These are phyloP conservation scores for Hexactinellida sp. DNA, from an alignment of 37 sponge, comb jelly and placozoan genomes.

Conservation along the genomic window DNA sequence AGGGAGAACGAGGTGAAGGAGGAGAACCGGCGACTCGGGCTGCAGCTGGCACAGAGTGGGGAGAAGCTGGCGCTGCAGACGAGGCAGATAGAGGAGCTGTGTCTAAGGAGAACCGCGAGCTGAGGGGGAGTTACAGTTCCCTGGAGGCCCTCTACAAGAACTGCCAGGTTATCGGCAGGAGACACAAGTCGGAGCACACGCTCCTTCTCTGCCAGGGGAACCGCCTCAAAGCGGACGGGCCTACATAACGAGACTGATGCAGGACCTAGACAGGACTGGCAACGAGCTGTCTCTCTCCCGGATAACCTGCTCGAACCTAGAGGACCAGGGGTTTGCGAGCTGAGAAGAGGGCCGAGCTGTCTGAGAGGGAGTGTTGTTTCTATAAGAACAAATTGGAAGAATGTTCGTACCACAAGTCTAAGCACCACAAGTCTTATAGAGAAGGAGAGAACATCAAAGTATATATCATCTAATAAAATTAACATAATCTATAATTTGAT, in stretches of 20 bases:
- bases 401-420: no score
- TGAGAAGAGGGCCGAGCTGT: background rate
- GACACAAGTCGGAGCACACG: background rate
- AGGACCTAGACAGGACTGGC: background rate
- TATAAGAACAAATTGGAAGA: background rate
- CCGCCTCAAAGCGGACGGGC: background rate
- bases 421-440: no score
- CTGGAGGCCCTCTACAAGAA: background rate
- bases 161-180: background rate
- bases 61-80: background rate
- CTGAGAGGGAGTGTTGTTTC: background rate
- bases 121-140: background rate
- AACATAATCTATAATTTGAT: no score
- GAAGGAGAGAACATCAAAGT: no score
- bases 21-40: background rate
- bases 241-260: background rate
- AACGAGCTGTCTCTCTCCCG: background rate
- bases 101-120: background rate
- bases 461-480: no score
- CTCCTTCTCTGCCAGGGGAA: constrained; percentile 8
- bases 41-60: background rate
- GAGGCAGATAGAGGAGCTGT: background rate
- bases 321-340: background rate
- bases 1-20: background rate
- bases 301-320: background rate